Base-by-base conservation (phyloP, 2,797 vertebrate species). In the Lacerta agilis region DNA sequence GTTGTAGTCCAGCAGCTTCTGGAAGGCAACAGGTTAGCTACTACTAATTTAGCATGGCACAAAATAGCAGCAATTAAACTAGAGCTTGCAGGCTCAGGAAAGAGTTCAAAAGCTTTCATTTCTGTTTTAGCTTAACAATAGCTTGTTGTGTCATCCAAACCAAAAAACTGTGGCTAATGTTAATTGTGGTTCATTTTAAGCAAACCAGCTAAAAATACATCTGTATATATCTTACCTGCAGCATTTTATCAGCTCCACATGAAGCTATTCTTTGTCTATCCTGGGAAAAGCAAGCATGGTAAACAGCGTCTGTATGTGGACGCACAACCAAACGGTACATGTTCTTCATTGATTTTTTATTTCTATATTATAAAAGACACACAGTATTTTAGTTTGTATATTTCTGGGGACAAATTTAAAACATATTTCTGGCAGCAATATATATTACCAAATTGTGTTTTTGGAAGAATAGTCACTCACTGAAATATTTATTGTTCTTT, bases 251-350 rank as follows among this genome's bases (percentile, higher is more conserved):
- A 92, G 97, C 98, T 87, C 99, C 99, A 95, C 98, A 98, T 36
- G 98, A 98, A 88, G 98, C 99, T 72, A 99, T 98, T 96, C 97
- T 98, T 89, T 97, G 92, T 82, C 98, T 98, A 36, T 98, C 97
- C 58, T 97, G 97, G 82, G 99, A 99, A 96, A 99, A 99, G 94
- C 98, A 98, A 79, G 98, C 98, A 10, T 98, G 98, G 95, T 98
- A 98, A 92, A 99, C 96, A 69, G 98, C 97, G 94, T 98, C 98
- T 96, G 97, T 98, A 43, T 99, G 98, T 8, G 99, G 98, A 86
- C 98, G 98, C 91, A 99, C 97, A 90, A 99, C 98, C 94, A 99
- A 96, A 43, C 96, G 98, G 81, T 97, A 98, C 90, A 98, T 96
- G 90, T 96, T 98, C 95, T 98, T 98, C 92, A 98, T 96, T 58